phyloP scores from a whole-genome alignment of 2,113 vertebrate species.

The Ameiurus melas region DNA sequence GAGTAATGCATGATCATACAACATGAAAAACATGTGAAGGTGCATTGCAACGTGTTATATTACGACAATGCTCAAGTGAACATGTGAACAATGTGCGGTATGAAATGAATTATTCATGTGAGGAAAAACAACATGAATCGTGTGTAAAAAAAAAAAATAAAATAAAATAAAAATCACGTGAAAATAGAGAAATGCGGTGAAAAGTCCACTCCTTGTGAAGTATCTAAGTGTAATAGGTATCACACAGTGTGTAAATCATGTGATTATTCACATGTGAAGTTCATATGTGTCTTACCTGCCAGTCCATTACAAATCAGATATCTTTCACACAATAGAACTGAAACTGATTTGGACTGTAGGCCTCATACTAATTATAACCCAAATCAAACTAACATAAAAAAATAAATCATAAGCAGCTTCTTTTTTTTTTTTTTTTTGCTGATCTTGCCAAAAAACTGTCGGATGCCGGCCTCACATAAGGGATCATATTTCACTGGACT shows the following conservation, averaged over 20 bases:
- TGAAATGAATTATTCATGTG: not conserved
- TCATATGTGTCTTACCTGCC: not conserved
- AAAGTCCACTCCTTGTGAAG: not conserved
- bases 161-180: not conserved
- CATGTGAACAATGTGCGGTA: not conserved
- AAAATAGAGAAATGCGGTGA: not conserved
- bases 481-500: slow-evolving; percentile 68
- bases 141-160: not conserved
- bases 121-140: no score
- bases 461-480: slow-evolving; percentile 62
- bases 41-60: not conserved
- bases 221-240: not conserved
- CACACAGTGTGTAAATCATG: not conserved
- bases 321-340: not conserved
- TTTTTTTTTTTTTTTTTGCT: slow-evolving; percentile 55
- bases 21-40: not conserved
- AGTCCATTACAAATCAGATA: not conserved
- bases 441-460: slow-evolving; percentile 62
- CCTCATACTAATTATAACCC: not conserved
- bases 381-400: slow-evolving; percentile 9
- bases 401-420: not conserved
- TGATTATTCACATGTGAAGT: not conserved
- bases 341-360: not conserved
- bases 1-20: not conserved
- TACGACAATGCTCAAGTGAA: not conserved